Percentiles rank a stretch among this genome's conserved stretches.
phyloP scores from a whole-genome alignment of 37 sponge, comb jelly and placozoan species.

The Eunapius fragilis region DNA sequence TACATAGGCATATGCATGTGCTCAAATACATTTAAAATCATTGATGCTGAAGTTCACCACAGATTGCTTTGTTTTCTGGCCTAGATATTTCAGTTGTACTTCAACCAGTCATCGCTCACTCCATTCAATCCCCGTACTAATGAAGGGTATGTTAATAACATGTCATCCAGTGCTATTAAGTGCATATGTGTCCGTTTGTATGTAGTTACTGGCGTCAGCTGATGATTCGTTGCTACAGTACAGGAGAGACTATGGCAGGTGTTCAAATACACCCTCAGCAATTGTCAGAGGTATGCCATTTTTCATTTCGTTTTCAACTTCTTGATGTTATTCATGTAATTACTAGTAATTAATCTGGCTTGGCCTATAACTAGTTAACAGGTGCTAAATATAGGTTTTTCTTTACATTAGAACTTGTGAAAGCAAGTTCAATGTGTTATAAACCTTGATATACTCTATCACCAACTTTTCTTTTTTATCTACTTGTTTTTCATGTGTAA shows the following conservation, averaged over 20 bases:
- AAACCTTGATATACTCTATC: no score
- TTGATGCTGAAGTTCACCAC: background rate
- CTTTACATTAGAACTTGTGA: no score
- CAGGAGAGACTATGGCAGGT: conserved; percentile 74
- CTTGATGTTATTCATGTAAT: background rate
- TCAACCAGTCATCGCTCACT: background rate
- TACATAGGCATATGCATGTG: no score
- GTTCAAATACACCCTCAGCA: conserved; percentile 80
- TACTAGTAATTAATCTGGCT: no score
- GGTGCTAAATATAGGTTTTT: no score
- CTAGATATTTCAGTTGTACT: background rate
- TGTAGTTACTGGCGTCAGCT: conserved; percentile 68
- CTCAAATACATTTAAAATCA: no score
- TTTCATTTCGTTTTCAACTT: background rate
- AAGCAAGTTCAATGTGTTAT: no score
- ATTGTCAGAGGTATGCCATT: conserved; percentile 54
- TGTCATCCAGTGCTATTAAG: background rate
- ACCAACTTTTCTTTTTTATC: no score
- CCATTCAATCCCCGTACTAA: background rate
- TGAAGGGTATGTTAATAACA: background rate
- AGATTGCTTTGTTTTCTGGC: background rate
- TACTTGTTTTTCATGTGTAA: no score
- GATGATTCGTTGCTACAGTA: conserved; percentile 59
- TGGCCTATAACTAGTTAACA: no score
- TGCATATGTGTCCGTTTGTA: background rate